These are phyloP conservation scores for Cynodonichthys magdalenae DNA, from an alignment of 2,797 vertebrate genomes.

Conservation along the genomic window DNA sequence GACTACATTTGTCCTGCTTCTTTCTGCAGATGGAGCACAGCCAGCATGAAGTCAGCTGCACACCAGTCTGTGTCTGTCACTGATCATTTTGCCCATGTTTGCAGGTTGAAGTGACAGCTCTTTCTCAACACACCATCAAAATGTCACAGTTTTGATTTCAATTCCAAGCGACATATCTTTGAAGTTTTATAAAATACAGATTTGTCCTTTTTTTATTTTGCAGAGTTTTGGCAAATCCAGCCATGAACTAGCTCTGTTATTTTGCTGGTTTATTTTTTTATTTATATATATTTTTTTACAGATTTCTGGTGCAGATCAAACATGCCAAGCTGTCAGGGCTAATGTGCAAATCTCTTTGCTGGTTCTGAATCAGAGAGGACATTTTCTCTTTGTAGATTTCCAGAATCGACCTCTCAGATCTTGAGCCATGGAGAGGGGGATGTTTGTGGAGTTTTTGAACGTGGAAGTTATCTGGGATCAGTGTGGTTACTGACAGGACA, in stretches of 20 bases:
- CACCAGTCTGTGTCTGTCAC: not conserved
- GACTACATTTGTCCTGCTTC: not conserved
- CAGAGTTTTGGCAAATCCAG: conserved; percentile 19
- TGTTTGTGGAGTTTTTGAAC: conserved; percentile 25
- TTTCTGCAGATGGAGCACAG: conserved; percentile 1
- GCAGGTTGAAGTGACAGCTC: not conserved
- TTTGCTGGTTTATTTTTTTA: conserved; percentile 11
- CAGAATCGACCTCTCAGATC: conserved; percentile 65
- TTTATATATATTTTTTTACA: conserved; percentile 24
- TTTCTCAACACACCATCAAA: not conserved
- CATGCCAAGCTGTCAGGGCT: conserved; percentile 40
- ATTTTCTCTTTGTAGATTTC: conserved; percentile 65
- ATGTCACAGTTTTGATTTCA: conserved; percentile 17
- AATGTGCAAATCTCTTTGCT: conserved; percentile 50
- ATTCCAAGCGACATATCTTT: conserved; percentile 28
- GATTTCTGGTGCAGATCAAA: conserved; percentile 48
- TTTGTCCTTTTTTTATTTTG: conserved; percentile 10
- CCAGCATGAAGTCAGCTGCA: not conserved
- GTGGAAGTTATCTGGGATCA: conserved; percentile 61
- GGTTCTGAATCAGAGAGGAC: conserved; percentile 48
- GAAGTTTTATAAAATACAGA: conserved; percentile 23
- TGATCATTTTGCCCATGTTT: not conserved
- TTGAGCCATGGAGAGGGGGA: conserved; percentile 49
- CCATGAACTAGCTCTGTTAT: conserved; percentile 40
- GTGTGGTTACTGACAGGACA: conserved; percentile 50